Evolutionary conservation across 2,888 invertebrate species (phyloP), one percentile per base, ranked within the genome.

Genomic region (Macrophya alboannulata): DNA sequence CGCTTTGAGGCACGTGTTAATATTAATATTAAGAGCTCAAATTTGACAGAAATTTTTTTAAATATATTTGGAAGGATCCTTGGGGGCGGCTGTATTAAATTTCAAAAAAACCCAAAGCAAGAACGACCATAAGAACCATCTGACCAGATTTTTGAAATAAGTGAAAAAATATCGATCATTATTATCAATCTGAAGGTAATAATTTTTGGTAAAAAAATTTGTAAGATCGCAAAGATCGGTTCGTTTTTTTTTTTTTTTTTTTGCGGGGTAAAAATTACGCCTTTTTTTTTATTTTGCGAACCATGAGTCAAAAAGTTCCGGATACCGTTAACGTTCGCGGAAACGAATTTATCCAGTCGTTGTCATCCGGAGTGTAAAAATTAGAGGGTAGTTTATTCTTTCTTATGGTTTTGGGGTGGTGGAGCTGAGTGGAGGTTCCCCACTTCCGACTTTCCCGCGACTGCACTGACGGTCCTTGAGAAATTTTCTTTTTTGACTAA

Each of bases 401-500:
- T 68, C 68, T 37, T 68, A 37, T 68, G 71, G 71, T 72, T 72
- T 25, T 21, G 25, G 62, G 25, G 3, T 31, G 31, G 31, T 31
- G 31, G 3, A 31, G 31, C n/a, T n/a, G n/a, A 31, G 31, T 12
- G 62, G 25, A 21, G 25, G 17, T 68, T 68, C 17, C n/a, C 55
- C 55, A 0, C 17, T 5, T 17, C 4, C 17, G 17, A 15, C 51
- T 5, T 0, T 4, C 51, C 51, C 51, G 5, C 51, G 0, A 5
- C 45, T 12, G n/a, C n/a, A n/a, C n/a, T n/a, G n/a, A n/a, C 12
- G n/a, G 55, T 55, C 43, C 40, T 81, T 62, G 43, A 43, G 59
- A 62, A n/a, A 81, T 81, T 81, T 81, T 81, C 81, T 81, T 81
- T 81, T 81, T 81, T 37, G 31, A 77, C 77, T 55, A 77, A 51